Conservation (phyloP, 1,140 invertebrate genomes). For the Rhizoglyphus robini region DNA sequence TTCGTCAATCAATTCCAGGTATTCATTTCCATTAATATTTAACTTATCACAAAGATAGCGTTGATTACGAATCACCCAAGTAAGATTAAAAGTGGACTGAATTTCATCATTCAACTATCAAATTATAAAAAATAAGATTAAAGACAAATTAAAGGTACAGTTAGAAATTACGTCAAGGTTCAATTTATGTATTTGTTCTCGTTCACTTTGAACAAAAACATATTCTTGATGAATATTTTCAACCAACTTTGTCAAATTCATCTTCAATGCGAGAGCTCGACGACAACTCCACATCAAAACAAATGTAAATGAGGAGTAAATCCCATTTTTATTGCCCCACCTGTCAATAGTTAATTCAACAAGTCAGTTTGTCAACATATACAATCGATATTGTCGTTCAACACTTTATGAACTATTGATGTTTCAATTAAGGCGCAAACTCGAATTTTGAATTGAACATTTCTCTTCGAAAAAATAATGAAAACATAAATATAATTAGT, state of each 20-base stretch:
- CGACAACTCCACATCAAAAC: neutral
- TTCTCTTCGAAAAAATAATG: too few species aligned
- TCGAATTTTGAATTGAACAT: too few species aligned
- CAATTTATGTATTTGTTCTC: neutral
- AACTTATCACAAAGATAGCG: slow-evolving; percentile 7
- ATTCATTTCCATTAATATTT: neutral
- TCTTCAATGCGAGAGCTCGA: neutral
- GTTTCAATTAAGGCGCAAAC: too few species aligned
- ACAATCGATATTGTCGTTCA: neutral
- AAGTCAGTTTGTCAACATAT: neutral
- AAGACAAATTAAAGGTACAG: neutral
- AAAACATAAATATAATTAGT: too few species aligned
- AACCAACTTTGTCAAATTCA: neutral
- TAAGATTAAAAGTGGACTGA: neutral
- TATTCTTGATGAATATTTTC: neutral
- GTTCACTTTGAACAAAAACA: slow-evolving; percentile 3
- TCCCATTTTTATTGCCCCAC: slow-evolving; percentile 4
- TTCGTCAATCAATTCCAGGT: neutral
- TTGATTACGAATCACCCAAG: slow-evolving; percentile 10
- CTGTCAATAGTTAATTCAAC: slow-evolving; percentile 7
- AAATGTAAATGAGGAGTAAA: neutral
- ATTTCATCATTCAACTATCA: slow-evolving; percentile 1
- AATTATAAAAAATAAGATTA: neutral
- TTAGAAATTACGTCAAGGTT: slow-evolving; percentile 6
- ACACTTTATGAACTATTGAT: too few species aligned